Evolutionary conservation across 2,113 vertebrate species (phyloP).

Genomic region (Notiomystis cincta): DNA sequence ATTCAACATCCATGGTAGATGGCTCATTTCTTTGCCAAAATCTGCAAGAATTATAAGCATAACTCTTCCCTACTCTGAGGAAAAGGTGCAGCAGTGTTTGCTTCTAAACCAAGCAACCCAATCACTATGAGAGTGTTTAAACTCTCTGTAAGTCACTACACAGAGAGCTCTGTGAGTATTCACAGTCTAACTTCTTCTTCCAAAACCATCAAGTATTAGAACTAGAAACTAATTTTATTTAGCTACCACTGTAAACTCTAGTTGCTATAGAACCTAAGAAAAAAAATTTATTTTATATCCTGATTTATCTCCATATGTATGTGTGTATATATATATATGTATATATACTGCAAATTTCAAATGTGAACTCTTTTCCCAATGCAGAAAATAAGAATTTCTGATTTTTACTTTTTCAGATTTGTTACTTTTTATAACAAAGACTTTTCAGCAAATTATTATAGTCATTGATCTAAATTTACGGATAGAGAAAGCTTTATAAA

Average conservation of each 20-base stretch:
- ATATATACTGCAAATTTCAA: not conserved
- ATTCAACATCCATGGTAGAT: not conserved
- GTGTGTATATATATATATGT: not conserved
- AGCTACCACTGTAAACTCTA: not conserved
- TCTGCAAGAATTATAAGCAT: not conserved
- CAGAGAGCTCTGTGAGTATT: not conserved
- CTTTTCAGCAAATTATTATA: not conserved
- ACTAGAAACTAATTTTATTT: not conserved
- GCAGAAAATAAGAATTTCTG: not conserved
- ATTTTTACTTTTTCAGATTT: constrained; percentile 32
- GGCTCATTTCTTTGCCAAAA: not conserved
- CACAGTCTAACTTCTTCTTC: not conserved
- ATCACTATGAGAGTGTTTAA: not conserved
- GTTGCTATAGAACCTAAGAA: not conserved
- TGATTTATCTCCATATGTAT: not conserved
- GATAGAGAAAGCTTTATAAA: not conserved
- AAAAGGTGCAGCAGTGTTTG: not conserved
- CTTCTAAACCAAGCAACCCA: not conserved
- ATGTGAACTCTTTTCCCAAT: not conserved
- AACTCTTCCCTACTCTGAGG: not conserved
- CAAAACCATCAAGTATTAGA: not conserved
- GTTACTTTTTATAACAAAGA: not conserved
- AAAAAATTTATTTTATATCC: not conserved
- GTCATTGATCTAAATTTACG: not conserved
- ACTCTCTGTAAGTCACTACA: not conserved